Conservation (phyloP, 2,797 vertebrate species). For the Enteromius mattozi region DNA sequence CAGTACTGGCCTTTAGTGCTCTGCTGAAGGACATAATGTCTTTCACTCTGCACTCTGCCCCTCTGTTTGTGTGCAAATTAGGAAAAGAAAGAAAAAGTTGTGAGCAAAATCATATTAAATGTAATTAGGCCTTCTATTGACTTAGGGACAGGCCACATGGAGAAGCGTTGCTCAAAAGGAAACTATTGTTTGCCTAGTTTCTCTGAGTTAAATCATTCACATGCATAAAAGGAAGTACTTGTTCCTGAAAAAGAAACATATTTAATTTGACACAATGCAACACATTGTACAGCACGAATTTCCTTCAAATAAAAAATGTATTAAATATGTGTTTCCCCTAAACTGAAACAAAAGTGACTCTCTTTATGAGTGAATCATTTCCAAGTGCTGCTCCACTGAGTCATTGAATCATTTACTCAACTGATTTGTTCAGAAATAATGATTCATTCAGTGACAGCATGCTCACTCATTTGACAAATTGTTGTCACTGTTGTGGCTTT, state of each 20-base stretch:
- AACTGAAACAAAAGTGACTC: background rate
- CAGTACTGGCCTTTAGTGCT: constrained; percentile 6
- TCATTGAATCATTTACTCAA: background rate
- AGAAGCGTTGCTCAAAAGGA: constrained; percentile 56
- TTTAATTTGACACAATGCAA: constrained; percentile 1
- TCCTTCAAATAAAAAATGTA: background rate
- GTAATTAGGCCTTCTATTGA: constrained; percentile 55
- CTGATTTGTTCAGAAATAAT: background rate
- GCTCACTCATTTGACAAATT: background rate
- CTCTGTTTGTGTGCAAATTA: background rate
- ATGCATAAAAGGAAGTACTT: constrained; percentile 45
- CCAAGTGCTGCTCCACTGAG: background rate
- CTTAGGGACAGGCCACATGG: constrained; percentile 52
- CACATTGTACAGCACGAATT: background rate
- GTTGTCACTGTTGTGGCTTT: background rate
- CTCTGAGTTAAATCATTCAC: constrained; percentile 57
- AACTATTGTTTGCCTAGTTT: constrained; percentile 62
- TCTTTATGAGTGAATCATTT: background rate
- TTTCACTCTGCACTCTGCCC: background rate
- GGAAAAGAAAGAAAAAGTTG: background rate
- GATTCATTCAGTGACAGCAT: background rate
- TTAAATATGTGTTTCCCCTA: background rate
- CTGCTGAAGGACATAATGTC: background rate
- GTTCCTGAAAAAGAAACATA: constrained; percentile 42
- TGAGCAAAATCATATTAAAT: constrained; percentile 57